These are phyloP conservation scores for Limosa lapponica DNA, from an alignment of 2,797 vertebrate species.

Conservation along the genomic window DNA sequence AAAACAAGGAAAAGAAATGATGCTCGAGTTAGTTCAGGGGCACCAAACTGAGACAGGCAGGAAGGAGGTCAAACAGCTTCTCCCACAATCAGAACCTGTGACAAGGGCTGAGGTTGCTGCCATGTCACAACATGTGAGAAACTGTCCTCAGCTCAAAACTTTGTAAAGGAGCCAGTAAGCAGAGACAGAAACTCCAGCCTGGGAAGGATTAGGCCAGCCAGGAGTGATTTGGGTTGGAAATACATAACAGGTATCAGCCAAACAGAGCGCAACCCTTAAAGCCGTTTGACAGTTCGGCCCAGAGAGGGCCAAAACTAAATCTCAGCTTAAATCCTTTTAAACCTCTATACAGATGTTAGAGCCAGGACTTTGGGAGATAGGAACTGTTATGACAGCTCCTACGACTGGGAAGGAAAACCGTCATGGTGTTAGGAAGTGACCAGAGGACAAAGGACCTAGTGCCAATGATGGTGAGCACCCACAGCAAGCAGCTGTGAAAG, in stretches of 20 bases:
- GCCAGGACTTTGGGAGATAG: background rate
- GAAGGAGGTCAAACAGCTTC: background rate
- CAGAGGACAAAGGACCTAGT: background rate
- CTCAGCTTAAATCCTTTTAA: background rate
- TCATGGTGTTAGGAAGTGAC: background rate
- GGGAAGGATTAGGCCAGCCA: background rate
- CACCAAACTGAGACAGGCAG: background rate
- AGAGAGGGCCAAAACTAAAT: background rate
- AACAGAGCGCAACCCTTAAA: background rate
- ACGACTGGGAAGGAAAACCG: background rate
- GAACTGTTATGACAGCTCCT: background rate
- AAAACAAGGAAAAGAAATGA: constrained; percentile 12
- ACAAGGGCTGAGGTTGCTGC: background rate
- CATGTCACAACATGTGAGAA: background rate
- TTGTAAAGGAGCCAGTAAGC: background rate
- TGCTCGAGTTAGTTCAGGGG: background rate
- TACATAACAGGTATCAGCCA: background rate
- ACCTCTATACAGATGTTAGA: background rate
- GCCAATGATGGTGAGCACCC: background rate
- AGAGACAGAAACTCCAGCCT: background rate
- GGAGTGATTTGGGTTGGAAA: background rate
- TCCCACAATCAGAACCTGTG: background rate
- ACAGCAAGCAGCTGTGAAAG: background rate
- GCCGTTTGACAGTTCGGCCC: no score
- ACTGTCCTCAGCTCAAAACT: background rate